Evolutionary conservation across 1,140 invertebrate genomes (phyloP), one percentile per base, ranked within the genome.

Genomic region (Zaprionus taronus): DNA sequence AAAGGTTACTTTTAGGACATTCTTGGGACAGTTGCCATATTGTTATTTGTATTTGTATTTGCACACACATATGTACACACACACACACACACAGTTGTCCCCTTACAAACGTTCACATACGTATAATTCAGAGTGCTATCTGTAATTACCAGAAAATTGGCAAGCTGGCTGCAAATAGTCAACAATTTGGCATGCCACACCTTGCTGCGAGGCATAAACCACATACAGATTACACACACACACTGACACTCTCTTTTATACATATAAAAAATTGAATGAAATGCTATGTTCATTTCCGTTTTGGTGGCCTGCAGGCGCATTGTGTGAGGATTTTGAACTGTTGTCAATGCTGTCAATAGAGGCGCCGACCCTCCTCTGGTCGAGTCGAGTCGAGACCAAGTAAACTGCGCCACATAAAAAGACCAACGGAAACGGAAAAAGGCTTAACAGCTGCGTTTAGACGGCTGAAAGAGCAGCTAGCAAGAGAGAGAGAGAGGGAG

Each of bases 391-490:
- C 83, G 79, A 84, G 80, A 77, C 83, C 72, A 81, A 84, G 81
- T 83, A 72, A 75, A 71, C 67, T 53, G 49, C 49, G 55, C 62
- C 62, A 69, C 38, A 68, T 63, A 74, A 77, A 74, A 85, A 81
- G 85, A 74, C 64, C 71, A 81, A 56, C 79, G 44, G 85, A 89
- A 89, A 85, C 85, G 85, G 81, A 71, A 84, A 89, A 89, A 89
- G 85, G 85, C 85, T 89, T 89, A 89, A 89, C 85, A 90, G 85
- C 85, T 85, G 79, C 81, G 81, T 80, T 90, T 87, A 81, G 74
- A 79, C 61, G 74, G 67, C 64, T 44, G 44, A 61, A 56, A 68
- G 64, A 41, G 58, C 36, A 60, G 63, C 36, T 41, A 15, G 4
- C 51, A 14, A 47, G 20, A 26, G 15, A 47, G 20, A 26, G 15